Conservation (phyloP, 2,797 vertebrate genomes). For the Buceros bicornis region DNA sequence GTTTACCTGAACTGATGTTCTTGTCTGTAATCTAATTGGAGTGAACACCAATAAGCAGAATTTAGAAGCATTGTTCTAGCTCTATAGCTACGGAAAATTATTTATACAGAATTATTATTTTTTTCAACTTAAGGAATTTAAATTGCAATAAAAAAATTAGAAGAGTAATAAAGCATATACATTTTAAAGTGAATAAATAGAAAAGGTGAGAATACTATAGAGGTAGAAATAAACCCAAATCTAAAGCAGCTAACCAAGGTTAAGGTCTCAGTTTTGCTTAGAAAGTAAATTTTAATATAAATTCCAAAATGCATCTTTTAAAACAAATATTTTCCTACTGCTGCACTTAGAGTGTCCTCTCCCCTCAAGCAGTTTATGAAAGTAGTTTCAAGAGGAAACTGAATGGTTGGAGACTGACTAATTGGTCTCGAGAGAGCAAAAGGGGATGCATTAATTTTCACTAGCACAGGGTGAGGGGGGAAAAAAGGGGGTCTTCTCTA, state of each 20-base stretch:
- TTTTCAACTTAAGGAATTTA: neutral
- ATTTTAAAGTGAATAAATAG: neutral
- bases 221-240: neutral
- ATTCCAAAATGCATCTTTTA: neutral
- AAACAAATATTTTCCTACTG: neutral
- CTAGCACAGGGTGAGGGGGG: neutral
- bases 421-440: constrained; percentile 5
- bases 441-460: neutral
- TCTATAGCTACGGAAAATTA: neutral
- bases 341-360: neutral
- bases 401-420: constrained; percentile 10
- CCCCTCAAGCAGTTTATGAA: constrained; percentile 15
- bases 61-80: neutral
- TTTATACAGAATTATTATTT: neutral
- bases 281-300: neutral
- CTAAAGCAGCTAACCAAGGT: neutral
- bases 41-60: neutral
- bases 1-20: neutral
- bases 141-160: neutral
- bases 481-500: neutral
- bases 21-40: neutral
- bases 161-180: neutral
- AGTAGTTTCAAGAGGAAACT: constrained; percentile 45
- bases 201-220: neutral
- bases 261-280: neutral